A percentile compares a stretch with the other conserved stretches of the same genome.
phyloP scores from a whole-genome alignment of 2,113 vertebrate genomes.

The Austrofundulus limnaeus region DNA sequence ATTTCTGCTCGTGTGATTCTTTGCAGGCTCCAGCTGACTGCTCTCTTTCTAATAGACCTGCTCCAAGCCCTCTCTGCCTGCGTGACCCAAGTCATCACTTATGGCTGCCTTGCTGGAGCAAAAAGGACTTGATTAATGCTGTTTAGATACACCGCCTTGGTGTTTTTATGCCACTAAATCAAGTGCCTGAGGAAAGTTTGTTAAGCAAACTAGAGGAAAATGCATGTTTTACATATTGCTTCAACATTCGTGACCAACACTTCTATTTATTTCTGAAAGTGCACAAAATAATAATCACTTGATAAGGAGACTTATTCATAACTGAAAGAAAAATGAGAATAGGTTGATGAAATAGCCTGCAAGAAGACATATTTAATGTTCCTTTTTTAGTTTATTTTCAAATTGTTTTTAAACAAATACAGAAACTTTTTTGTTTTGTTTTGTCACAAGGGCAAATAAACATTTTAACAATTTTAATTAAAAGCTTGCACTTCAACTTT shows the following conservation, averaged over 20 bases:
- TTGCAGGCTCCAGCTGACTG: constrained; percentile 1
- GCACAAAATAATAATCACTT: neutral
- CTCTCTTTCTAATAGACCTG: constrained; percentile 34
- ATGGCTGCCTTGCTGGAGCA: constrained; percentile 41
- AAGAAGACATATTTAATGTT: neutral
- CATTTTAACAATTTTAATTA: neutral
- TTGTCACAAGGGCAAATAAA: neutral
- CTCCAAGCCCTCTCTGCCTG: constrained; percentile 21
- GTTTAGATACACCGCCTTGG: constrained; percentile 50
- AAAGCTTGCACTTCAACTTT: neutral
- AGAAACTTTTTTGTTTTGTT: neutral
- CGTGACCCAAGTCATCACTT: constrained; percentile 61
- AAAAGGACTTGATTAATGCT: constrained; percentile 62
- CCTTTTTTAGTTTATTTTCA: neutral
- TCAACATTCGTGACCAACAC: neutral
- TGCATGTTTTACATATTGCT: constrained; percentile 9
- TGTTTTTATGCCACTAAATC: constrained; percentile 58
- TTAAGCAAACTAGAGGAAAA: constrained; percentile 38
- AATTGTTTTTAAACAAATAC: constrained; percentile 16
- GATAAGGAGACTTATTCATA: constrained; percentile 2
- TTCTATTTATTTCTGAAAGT: constrained; percentile 12
- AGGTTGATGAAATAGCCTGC: neutral
- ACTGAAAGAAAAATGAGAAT: neutral
- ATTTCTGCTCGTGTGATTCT: constrained; percentile 5
- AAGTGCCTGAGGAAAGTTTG: constrained; percentile 38